Base-by-base conservation (phyloP, 2,113 vertebrate species). In the Tamias sibiricus region DNA sequence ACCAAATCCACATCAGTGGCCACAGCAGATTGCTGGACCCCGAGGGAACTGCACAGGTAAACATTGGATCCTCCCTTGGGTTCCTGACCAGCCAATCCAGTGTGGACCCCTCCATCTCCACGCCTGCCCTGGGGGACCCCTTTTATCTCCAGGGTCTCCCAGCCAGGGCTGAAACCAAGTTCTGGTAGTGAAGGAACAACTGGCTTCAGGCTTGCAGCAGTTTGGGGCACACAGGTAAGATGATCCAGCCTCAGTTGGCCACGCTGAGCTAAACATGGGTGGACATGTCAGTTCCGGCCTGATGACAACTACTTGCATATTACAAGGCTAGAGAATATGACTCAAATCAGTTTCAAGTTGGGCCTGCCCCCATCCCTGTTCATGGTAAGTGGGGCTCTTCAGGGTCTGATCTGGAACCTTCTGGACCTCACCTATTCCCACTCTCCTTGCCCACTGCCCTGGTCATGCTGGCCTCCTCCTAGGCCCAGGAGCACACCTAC, bases 261-360 rank as follows among this genome's bases (percentile, higher is more conserved):
- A 89, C 30, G 1, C 2, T 13, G 47, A 68, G 54, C 37, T 49
- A 37, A 42, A 59, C 28, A 2, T 4, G 49, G 44, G 40, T 13
- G 4, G 20, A 42, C 62, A 47, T 2, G 37, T 71, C 69, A 10
- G 44, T 9, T 30, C 17, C 0, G 0, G 14, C 32, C 62, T 8
- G 8, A 47, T 40, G 28, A 12, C 0, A 1, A 4, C 6, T 26
- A 12, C 66, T 80, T 84, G 40, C 52, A 42, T 54, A 1, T 68
- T 37, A 22, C n/a, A 22, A 47, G 42, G 40, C 26, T 8, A 12
- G 49, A 69, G 54, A 26, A 1, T 32, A 10, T 14, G 54, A 20
- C 52, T 42, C 64, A 26, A 42, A 7, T 24, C 66, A 64, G 2
- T 35, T 49, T 89, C 37, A 40, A 28, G 9, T 8, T 76, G 83